phyloP scores from a whole-genome alignment of 2,797 vertebrate species.

The Macroramphosus scolopax region DNA sequence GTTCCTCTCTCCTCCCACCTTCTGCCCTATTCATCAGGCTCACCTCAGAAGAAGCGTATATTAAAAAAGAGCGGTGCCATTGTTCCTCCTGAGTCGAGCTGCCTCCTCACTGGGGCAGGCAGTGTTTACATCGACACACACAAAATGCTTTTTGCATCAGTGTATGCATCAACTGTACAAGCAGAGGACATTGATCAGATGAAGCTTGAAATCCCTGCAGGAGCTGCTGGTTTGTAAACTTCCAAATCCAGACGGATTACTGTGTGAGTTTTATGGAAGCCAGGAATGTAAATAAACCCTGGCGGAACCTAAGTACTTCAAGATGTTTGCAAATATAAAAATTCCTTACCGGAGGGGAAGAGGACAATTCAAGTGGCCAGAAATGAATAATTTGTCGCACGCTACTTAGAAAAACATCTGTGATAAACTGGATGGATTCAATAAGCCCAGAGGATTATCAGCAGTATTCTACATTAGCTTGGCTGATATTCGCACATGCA shows the following conservation, averaged over 20 bases:
- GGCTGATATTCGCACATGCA: not conserved
- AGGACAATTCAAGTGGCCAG: conserved; percentile 30
- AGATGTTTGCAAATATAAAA: conserved; percentile 67
- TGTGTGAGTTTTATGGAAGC: conserved; percentile 63
- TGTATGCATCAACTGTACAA: not conserved
- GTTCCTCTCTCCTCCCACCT: conserved; percentile 56
- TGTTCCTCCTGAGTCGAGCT: conserved; percentile 51
- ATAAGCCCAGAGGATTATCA: conserved; percentile 59
- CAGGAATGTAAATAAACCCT: conserved; percentile 73
- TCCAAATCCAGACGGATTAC: conserved; percentile 67
- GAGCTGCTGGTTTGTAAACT: conserved; percentile 59
- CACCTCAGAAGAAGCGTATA: conserved; percentile 81
- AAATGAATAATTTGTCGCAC: conserved; percentile 53
- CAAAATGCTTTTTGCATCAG: no score
- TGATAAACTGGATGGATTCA: conserved; percentile 26
- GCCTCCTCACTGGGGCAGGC: conserved; percentile 24
- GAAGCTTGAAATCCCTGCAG: conserved; percentile 52
- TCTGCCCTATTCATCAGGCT: conserved; percentile 83
- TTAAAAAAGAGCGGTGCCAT: conserved; percentile 62
- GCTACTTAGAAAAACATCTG: conserved; percentile 58
- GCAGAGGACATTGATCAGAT: conserved; percentile 30
- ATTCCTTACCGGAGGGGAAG: conserved; percentile 42
- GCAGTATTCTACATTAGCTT: conserved; percentile 1
- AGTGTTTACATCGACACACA: conserved; percentile 13
- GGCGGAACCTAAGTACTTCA: conserved; percentile 40